Percentiles rank a stretch among this genome's conserved stretches.
Conservation (phyloP, 2,797 vertebrate species). For the Hyperoplus lanceolatus region DNA sequence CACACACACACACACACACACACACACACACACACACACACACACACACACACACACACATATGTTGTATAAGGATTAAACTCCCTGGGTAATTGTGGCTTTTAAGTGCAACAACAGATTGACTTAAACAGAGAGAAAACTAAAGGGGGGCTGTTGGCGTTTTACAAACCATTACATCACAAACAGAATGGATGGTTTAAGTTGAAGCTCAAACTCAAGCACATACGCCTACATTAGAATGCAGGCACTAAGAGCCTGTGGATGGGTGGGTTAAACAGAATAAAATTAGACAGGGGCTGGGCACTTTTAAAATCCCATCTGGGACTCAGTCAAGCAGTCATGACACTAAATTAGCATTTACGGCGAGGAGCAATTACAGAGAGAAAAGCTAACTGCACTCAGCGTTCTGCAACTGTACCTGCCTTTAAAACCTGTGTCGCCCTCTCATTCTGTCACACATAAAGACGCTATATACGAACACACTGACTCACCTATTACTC, state of each 20-base stretch:
- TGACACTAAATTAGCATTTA: constrained; percentile 84
- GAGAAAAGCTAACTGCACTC: constrained; percentile 78
- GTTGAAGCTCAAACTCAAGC: constrained; percentile 28
- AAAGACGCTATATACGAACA: constrained; percentile 30
- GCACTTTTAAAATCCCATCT: constrained; percentile 83
- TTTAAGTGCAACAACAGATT: constrained; percentile 36
- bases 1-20: no score
- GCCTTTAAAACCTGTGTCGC: constrained; percentile 67
- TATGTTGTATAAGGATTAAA: constrained; percentile 34
- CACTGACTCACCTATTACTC: neutral
- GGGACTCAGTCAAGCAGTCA: constrained; percentile 78
- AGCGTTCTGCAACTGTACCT: constrained; percentile 75
- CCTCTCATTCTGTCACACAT: constrained; percentile 58
- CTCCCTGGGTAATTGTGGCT: constrained; percentile 15
- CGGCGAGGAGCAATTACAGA: constrained; percentile 75
- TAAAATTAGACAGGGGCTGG: constrained; percentile 79
- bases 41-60: no score
- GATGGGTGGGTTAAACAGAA: constrained; percentile 73
- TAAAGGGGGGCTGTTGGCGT: constrained; percentile 16
- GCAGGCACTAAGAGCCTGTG: constrained; percentile 50
- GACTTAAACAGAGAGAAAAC: constrained; percentile 43
- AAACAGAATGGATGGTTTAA: constrained; percentile 58
- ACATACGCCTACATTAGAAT: constrained; percentile 21
- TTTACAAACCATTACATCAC: constrained; percentile 65
- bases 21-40: no score